These are phyloP conservation scores for Mobula birostris DNA, from an alignment of 2,113 vertebrate genomes.

Conservation along the genomic window DNA sequence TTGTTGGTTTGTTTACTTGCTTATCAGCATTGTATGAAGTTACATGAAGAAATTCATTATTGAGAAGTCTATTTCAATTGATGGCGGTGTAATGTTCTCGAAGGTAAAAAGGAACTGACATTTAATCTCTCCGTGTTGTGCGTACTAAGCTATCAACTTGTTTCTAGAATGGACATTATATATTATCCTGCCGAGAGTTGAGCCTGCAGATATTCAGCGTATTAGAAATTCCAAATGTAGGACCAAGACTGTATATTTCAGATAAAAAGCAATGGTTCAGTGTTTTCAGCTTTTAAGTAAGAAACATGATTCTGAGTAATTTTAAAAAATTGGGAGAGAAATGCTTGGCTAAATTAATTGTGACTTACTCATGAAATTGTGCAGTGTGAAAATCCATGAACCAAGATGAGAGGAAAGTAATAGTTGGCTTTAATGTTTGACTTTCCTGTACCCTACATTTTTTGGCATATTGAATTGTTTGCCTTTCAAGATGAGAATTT, in stretches of 20 bases:
- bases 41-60: slow-evolving; percentile 26
- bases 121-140: slow-evolving; percentile 29
- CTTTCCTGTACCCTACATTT: not conserved
- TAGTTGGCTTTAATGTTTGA: not conserved
- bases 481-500: not conserved
- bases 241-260: not conserved
- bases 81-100: not conserved
- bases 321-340: not conserved
- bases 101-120: slow-evolving; percentile 5
- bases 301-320: not conserved
- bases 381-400: not conserved
- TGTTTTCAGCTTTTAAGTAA: not conserved
- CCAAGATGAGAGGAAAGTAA: not conserved
- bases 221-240: slow-evolving; percentile 21
- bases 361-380: slow-evolving; percentile 1
- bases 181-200: not conserved
- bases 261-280: not conserved
- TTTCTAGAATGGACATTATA: slow-evolving; percentile 15
- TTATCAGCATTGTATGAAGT: slow-evolving; percentile 16
- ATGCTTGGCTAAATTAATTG: not conserved
- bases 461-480: not conserved
- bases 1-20: slow-evolving; percentile 23
- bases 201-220: not conserved
- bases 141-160: slow-evolving; percentile 12
- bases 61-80: slow-evolving; percentile 35